Percentiles rank a stretch among this genome's conserved stretches.
Evolutionary conservation across 2,888 invertebrate genomes (phyloP).

Genomic region (Augochlorella aurata): DNA sequence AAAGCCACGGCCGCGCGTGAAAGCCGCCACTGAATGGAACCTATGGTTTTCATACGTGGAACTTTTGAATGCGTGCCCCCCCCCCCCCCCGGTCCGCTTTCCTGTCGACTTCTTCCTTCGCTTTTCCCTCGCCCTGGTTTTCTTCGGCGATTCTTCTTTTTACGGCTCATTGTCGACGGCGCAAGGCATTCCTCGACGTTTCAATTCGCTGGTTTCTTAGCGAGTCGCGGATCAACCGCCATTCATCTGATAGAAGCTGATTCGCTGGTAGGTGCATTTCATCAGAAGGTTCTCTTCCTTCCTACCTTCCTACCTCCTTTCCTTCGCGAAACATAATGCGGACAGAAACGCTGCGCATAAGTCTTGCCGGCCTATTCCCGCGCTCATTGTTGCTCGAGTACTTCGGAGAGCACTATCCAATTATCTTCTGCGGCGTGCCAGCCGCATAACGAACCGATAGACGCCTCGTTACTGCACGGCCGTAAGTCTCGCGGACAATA

Average conservation of each 20-base stretch:
- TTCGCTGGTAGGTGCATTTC: neutral
- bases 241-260: conserved; percentile 1
- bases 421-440: conserved; percentile 58
- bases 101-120: neutral
- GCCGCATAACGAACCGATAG: conserved; percentile 67
- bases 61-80: conserved; percentile 31
- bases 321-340: conserved; percentile 31
- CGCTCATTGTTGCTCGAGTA: conserved; percentile 60
- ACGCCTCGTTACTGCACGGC: conserved; percentile 64
- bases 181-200: conserved; percentile 25
- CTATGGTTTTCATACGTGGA: conserved; percentile 46
- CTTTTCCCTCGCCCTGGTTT: neutral
- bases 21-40: conserved; percentile 38
- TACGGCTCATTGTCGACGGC: conserved; percentile 23
- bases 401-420: conserved; percentile 65
- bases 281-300: neutral
- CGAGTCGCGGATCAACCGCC: conserved; percentile 20
- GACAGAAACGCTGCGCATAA: conserved; percentile 40
- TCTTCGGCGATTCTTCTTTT: neutral
- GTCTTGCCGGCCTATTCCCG: conserved; percentile 50
- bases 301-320: neutral
- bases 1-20: conserved; percentile 34
- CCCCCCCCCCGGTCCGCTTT: neutral
- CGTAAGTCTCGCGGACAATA: conserved; percentile 64
- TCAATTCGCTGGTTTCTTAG: conserved; percentile 24